These are phyloP conservation scores for Xenus cinereus DNA, from an alignment of 2,113 vertebrate genomes.

Conservation along the genomic window DNA sequence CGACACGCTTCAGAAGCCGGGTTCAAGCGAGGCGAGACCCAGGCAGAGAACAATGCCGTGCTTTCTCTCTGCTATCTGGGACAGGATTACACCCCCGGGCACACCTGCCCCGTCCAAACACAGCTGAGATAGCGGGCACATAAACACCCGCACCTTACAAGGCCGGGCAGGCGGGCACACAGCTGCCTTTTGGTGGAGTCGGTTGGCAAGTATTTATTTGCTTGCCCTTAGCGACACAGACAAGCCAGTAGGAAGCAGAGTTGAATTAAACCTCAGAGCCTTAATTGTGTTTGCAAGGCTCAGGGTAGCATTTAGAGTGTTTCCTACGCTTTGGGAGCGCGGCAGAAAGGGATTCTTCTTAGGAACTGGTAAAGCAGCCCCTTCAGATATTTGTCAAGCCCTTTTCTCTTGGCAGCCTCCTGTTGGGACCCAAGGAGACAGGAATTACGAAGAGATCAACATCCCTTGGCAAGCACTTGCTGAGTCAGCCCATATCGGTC, in stretches of 20 bases:
- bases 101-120: slow-evolving; percentile 29
- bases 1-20: fast-evolving
- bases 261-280: not conserved
- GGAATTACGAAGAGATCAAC: not conserved
- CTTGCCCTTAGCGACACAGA: not conserved
- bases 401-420: not conserved
- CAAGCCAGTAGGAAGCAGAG: not conserved
- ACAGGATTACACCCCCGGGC: not conserved
- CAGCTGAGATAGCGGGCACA: not conserved
- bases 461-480: not conserved
- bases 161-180: not conserved
- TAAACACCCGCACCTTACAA: not conserved
- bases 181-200: not conserved
- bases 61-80: not conserved
- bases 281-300: not conserved
- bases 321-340: not conserved
- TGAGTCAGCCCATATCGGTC: not conserved
- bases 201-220: not conserved
- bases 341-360: not conserved
- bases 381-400: not conserved
- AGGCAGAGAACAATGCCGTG: not conserved
- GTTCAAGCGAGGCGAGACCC: not conserved
- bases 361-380: not conserved
- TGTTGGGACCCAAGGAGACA: not conserved
- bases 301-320: not conserved